Evolutionary conservation across 2,888 invertebrate genomes (phyloP).

Genomic region (Panopea generosa): DNA sequence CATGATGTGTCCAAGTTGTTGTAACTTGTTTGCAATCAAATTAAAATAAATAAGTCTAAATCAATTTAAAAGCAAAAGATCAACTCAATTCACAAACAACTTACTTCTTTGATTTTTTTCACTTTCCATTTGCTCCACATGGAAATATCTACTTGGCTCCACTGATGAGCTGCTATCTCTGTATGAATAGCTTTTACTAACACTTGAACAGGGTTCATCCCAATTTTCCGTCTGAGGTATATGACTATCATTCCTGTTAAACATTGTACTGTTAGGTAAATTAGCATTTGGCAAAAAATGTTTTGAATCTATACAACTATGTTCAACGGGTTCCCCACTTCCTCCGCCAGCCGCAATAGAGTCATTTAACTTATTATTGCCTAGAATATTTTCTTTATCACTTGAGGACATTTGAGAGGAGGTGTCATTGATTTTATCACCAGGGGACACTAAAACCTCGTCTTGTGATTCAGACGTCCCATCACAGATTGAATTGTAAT

Average conservation of each 20-base stretch:
- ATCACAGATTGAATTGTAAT: slow-evolving; percentile 65
- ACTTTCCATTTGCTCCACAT: slow-evolving; percentile 61
- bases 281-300: slow-evolving; percentile 23
- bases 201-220: slow-evolving; percentile 60
- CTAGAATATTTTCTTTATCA: slow-evolving; percentile 35
- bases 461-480: slow-evolving; percentile 65
- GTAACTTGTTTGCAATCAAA: too few relatives aligned
- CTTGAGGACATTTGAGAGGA: slow-evolving; percentile 3
- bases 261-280: slow-evolving; percentile 17
- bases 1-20: too few relatives aligned
- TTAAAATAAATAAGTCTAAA: too few relatives aligned
- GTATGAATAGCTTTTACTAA: neutral
- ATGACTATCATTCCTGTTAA: neutral
- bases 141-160: slow-evolving; percentile 71
- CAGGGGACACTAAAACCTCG: slow-evolving; percentile 15
- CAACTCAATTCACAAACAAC: too few relatives aligned
- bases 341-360: slow-evolving; percentile 23
- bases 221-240: slow-evolving; percentile 62
- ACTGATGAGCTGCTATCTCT: slow-evolving; percentile 36
- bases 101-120: slow-evolving; percentile 72
- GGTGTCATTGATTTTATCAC: slow-evolving; percentile 11
- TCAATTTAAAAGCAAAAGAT: too few relatives aligned
- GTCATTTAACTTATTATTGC: neutral
- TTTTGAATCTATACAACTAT: slow-evolving; percentile 54
- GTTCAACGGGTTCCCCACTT: slow-evolving; percentile 53